phyloP scores from a whole-genome alignment of 1,140 invertebrate species.

The Glossosoma conforme region DNA sequence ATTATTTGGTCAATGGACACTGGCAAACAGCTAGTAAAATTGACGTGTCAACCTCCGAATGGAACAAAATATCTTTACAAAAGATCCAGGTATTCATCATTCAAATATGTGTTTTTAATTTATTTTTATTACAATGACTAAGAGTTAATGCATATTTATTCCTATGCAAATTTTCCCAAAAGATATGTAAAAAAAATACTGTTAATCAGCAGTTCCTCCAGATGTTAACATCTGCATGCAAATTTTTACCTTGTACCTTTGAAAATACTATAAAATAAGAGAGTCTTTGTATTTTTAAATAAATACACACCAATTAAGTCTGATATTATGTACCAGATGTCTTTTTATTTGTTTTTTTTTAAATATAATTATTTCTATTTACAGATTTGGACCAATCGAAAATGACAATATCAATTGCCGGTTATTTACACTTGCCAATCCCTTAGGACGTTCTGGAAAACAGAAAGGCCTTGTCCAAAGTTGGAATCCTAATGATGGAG shows the following conservation, averaged over 20 bases:
- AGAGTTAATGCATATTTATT: too few relatives aligned
- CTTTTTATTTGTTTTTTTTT: too few relatives aligned
- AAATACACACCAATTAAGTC: too few relatives aligned
- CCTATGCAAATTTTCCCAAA: too few relatives aligned
- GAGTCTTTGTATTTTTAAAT: too few relatives aligned
- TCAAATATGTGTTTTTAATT: neutral
- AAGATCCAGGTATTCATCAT: constrained; percentile 63
- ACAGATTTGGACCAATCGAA: constrained; percentile 66
- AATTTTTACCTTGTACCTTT: too few relatives aligned
- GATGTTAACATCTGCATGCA: too few relatives aligned
- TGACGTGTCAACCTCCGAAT: constrained; percentile 69
- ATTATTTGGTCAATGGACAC: constrained; percentile 70
- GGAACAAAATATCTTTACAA: constrained; percentile 78
- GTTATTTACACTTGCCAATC: constrained; percentile 80
- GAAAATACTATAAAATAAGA: too few relatives aligned
- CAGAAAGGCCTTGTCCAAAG: constrained; percentile 67
- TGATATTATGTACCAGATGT: too few relatives aligned
- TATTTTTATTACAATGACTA: too few relatives aligned
- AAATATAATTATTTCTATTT: constrained; percentile 26
- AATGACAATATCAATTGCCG: constrained; percentile 59
- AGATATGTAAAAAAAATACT: too few relatives aligned
- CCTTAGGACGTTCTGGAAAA: constrained; percentile 61
- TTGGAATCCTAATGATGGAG: constrained; percentile 60
- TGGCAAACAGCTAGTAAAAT: constrained; percentile 59
- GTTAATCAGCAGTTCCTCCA: too few relatives aligned